These are phyloP conservation scores for Rallus crepitans DNA, from an alignment of 2,797 vertebrate genomes.

Conservation along the genomic window DNA sequence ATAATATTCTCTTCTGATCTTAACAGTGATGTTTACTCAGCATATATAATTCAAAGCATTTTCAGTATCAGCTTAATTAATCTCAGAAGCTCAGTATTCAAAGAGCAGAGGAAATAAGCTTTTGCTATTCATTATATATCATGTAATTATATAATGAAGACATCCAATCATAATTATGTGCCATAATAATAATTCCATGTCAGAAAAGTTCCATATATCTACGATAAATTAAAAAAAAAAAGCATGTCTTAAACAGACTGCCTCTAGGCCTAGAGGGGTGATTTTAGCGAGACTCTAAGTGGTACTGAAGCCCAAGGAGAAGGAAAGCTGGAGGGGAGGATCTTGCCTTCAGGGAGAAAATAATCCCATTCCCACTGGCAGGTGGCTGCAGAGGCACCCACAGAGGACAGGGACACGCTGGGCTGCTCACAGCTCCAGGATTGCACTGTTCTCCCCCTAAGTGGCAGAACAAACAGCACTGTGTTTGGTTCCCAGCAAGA, in stretches of 20 bases:
- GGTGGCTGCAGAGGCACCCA: neutral
- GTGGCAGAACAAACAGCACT: neutral
- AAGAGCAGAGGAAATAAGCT: slow-evolving; percentile 47
- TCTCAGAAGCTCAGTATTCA: slow-evolving; percentile 52
- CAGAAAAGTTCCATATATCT: slow-evolving; percentile 6
- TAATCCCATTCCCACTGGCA: neutral
- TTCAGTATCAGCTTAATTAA: slow-evolving; percentile 48
- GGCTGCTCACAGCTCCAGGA: neutral
- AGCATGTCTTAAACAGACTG: neutral
- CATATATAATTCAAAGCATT: slow-evolving; percentile 61
- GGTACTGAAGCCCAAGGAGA: neutral
- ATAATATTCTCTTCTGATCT: slow-evolving; percentile 45
- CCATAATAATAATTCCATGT: neutral
- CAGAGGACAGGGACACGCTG: neutral
- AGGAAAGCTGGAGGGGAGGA: neutral
- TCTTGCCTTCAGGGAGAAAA: neutral
- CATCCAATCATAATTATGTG: slow-evolving; percentile 17
- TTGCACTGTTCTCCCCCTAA: neutral
- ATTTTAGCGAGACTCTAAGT: neutral
- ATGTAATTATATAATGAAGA: slow-evolving; percentile 41
- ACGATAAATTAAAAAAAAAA: neutral
- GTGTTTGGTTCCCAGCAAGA: neutral
- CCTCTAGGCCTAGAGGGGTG: neutral
- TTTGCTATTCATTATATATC: slow-evolving; percentile 47
- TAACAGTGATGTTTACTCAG: slow-evolving; percentile 50